Evolutionary conservation across 1,140 invertebrate genomes (phyloP), one percentile per base, ranked within the genome.

Genomic region (Pantala flavescens): DNA sequence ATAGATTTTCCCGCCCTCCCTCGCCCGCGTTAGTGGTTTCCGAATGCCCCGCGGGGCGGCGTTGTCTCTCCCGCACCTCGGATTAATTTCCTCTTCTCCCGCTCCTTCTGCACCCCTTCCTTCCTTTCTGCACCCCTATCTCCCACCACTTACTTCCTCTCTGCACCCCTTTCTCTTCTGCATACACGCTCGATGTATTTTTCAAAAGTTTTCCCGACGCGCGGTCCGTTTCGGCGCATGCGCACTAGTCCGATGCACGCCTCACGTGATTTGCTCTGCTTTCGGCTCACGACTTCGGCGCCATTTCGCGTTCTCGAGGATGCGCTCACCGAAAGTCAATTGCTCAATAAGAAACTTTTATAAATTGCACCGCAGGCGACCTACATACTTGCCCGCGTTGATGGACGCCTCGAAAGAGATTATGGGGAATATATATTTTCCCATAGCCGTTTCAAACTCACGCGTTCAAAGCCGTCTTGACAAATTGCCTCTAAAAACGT

Each of bases 171-270:
- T 63, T 63, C 49, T 63, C 49, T 12, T 16, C 49, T 19, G 16
- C 49, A 63, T 63, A 3, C 49, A 7, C 49, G 49, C 49, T 63
- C 49, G n/a, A 63, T 63, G 49, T 63, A 63, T 63, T 63, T 63
- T 63, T 63, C 49, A 63, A 63, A 63, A 63, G 49, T 63, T 63
- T 63, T 63, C 49, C n/a, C 49, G 49, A 19, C 49, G 49, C 49
- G 49, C 49, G 49, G 49, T 16, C 16, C n/a, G 1, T 14, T 63
- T 5, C 16, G 49, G 49, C 49, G 49, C 49, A 63, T 63, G 49
- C 49, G 49, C 49, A 1, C 16, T 3, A 1, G 5, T 3, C 49
- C 14, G 49, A 63, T 16, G 49, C 16, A 63, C 16, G 49, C 28
- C 28, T 36, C 49, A 63, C 49, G 49, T 63, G 49, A 63, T 63